Base-by-base conservation (phyloP, 2,113 vertebrate genomes). In the Plectropomus leopardus region DNA sequence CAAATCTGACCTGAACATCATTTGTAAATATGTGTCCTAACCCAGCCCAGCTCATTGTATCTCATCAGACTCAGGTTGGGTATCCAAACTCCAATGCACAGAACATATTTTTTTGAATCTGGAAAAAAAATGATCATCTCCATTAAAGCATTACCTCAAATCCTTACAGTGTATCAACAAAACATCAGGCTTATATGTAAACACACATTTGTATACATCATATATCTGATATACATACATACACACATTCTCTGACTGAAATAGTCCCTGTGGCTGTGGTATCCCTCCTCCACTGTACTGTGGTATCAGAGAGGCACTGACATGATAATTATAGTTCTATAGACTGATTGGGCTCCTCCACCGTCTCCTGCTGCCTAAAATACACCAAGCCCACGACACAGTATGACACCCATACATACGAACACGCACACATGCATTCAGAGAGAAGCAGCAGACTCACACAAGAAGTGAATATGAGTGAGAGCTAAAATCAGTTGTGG, bases 301-400 rank as follows among this genome's bases (percentile, higher is more conserved):
- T 80, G 72, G 76, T 70, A 79, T 75, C 85, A 80, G 71, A 83
- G 75, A 91, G 82, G 69, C 78, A 68, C 85, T 91, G 90, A 92
- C 88, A 78, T 64, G 89, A 86, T 92, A 91, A 92, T 92, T 92
- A 90, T 80, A 87, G 88, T 89, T 74, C 68, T 86, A 59, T 69
- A 78, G 83, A 83, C 74, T 90, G 86, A 90, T 82, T 82, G 75
- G 80, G 79, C 86, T 92, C 81, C 78, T 87, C 64, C 47, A 82
- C 78, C 75, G 78, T 88, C 77, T 89, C 72, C 66, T 42, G 30
- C 71, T 69, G 81, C 84, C 75, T 78, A 65, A 89, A 92, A 91
- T 89, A 91, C 91, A 92, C 86, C 80, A 36, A 72, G 82, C 45
- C 78, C 76, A 9, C 17, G 28, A 82, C 71, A 73, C 82, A 60